Conservation (phyloP, 1,140 invertebrate genomes). For the Cyrtorhinus lividipennis region DNA sequence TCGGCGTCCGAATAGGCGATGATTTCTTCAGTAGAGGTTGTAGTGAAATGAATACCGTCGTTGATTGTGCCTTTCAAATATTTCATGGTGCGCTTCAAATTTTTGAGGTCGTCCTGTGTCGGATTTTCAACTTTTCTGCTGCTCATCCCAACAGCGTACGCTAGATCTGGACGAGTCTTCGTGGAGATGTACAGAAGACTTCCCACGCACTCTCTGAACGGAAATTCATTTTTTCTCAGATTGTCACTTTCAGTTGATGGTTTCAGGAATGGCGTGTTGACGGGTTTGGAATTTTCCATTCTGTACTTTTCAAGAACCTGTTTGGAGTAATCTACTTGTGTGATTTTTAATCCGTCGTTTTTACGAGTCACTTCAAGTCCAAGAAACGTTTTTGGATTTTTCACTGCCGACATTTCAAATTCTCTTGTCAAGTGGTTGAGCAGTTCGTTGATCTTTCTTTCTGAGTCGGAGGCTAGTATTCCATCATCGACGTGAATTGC, state of each 20-base stretch:
- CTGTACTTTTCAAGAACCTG: slow-evolving; percentile 3
- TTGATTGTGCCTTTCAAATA: slow-evolving; percentile 30
- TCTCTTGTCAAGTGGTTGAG: background rate
- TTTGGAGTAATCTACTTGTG: background rate
- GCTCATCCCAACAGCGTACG: slow-evolving; percentile 28
- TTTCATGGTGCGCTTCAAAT: slow-evolving; percentile 28
- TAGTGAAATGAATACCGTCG: slow-evolving; percentile 18
- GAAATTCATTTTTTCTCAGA: background rate
- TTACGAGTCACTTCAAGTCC: slow-evolving; percentile 2
- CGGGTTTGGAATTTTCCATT: background rate
- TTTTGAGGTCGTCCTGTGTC: slow-evolving; percentile 27
- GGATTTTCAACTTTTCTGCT: slow-evolving; percentile 25
- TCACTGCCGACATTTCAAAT: slow-evolving; percentile 5
- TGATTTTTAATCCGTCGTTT: background rate
- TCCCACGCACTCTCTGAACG: slow-evolving; percentile 30
- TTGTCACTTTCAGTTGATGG: too few relatives aligned
- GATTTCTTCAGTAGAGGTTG: too few relatives aligned
- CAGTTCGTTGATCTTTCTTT: background rate
- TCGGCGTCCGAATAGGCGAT: slow-evolving; percentile 14
- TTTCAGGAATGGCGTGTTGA: slow-evolving; percentile 9
- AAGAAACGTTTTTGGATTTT: slow-evolving; percentile 2
- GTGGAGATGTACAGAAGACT: slow-evolving; percentile 29
- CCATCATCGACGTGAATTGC: slow-evolving; percentile 13
- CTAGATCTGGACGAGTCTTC: slow-evolving; percentile 31
- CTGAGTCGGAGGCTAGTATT: background rate